Evolutionary conservation across 2,888 invertebrate species (phyloP).

Genomic region (Hyles lineata): DNA sequence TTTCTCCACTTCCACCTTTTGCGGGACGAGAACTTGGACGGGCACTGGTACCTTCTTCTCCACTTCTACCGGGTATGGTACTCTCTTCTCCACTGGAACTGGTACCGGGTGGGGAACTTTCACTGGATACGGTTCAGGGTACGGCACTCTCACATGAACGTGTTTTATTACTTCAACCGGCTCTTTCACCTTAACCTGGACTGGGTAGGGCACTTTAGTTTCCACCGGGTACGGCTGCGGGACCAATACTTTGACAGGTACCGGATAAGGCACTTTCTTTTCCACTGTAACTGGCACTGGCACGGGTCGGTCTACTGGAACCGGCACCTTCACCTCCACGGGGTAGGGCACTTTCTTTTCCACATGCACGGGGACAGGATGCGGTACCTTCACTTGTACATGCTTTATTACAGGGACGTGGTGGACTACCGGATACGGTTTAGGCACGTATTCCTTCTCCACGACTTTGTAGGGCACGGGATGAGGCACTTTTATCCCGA

Average conservation of each 20-base stretch:
- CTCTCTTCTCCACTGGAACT: slow-evolving; percentile 78
- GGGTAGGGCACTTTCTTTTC: slow-evolving; percentile 77
- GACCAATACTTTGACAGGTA: slow-evolving; percentile 73
- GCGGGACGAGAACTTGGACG: slow-evolving; percentile 56
- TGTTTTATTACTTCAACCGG: slow-evolving; percentile 76
- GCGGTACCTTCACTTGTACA: slow-evolving; percentile 75
- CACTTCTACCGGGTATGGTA: slow-evolving; percentile 76
- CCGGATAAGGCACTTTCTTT: slow-evolving; percentile 72
- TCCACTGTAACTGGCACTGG: slow-evolving; percentile 74
- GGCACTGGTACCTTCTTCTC: slow-evolving; percentile 78
- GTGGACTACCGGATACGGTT: slow-evolving; percentile 77
- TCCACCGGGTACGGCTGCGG: slow-evolving; percentile 82
- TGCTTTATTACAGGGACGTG: slow-evolving; percentile 74
- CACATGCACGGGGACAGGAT: slow-evolving; percentile 68
- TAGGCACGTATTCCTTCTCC: slow-evolving; percentile 79
- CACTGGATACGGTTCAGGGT: slow-evolving; percentile 81
- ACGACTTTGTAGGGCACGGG: slow-evolving; percentile 81
- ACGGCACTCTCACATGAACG: slow-evolving; percentile 71
- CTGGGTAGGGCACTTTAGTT: slow-evolving; percentile 82
- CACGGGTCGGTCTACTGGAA: slow-evolving; percentile 71
- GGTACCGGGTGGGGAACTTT: slow-evolving; percentile 76
- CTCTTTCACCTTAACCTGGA: slow-evolving; percentile 76
- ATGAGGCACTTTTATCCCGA: slow-evolving; percentile 75
- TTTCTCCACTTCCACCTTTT: slow-evolving; percentile 63
- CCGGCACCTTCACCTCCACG: slow-evolving; percentile 68